A percentile compares a stretch with the other conserved stretches of the same genome.
Evolutionary conservation across 1,140 invertebrate genomes (phyloP).

Genomic region (Drosophila aff.): DNA sequence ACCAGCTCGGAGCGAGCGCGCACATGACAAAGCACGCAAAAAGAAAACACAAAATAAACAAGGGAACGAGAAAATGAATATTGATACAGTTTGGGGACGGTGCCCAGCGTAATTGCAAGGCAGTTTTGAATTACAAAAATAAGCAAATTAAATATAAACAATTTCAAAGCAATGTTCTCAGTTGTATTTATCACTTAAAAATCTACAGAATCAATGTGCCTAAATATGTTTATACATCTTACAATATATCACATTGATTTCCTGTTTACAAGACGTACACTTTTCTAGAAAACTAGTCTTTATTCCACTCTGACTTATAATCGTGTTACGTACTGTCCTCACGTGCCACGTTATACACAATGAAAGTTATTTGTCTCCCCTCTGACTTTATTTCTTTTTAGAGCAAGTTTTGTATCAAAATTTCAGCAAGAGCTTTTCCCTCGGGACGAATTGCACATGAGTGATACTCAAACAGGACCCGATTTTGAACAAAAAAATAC

Average conservation of each 20-base stretch:
- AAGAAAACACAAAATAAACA: slow-evolving; percentile 28
- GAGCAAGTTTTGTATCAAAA: slow-evolving; percentile 29
- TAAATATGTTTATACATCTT: background rate
- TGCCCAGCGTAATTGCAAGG: slow-evolving; percentile 13
- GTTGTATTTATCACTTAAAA: background rate
- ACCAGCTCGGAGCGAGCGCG: background rate
- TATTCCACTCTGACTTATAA: background rate
- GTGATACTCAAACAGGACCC: slow-evolving; percentile 19
- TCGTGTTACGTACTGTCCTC: slow-evolving; percentile 11
- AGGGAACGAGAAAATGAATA: slow-evolving; percentile 27
- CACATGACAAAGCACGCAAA: slow-evolving; percentile 33
- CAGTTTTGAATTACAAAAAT: slow-evolving; percentile 4
- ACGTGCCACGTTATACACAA: slow-evolving; percentile 19
- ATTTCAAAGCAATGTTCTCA: background rate
- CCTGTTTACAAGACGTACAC: rapidly evolving
- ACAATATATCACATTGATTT: background rate
- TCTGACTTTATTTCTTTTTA: slow-evolving; percentile 21
- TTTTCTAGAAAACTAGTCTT: background rate
- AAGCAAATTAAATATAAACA: background rate
- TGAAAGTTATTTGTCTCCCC: slow-evolving; percentile 19
- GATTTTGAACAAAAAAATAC: background rate
- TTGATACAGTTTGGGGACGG: slow-evolving; percentile 35
- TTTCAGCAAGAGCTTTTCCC: slow-evolving; percentile 17
- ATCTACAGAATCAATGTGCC: background rate
- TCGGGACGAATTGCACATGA: slow-evolving; percentile 45